These are phyloP conservation scores for Leucosticte australis DNA, from an alignment of 2,113 vertebrate species.

Conservation along the genomic window DNA sequence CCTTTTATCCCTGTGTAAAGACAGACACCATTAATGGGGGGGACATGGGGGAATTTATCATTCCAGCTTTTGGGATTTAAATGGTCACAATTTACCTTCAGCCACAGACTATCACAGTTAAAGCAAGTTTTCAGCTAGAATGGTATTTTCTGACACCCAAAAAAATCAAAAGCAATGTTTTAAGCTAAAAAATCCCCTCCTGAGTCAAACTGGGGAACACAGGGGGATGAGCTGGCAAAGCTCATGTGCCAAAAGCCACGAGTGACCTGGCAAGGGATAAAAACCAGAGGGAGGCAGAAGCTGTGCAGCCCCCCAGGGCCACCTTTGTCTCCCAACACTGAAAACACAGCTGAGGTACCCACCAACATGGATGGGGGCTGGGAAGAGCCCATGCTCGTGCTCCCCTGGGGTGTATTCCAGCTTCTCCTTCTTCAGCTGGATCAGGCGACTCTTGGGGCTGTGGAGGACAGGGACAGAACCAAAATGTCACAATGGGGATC, in stretches of 20 bases:
- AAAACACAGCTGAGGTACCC: conserved; percentile 50
- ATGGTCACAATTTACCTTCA: not conserved
- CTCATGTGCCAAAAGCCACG: fast-evolving
- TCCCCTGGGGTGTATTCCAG: conserved; percentile 88
- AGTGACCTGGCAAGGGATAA: not conserved
- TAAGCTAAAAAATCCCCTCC: not conserved
- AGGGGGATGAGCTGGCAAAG: not conserved
- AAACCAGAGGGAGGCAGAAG: not conserved
- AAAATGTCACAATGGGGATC: not conserved
- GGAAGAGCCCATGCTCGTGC: conserved; percentile 88
- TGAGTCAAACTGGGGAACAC: not conserved
- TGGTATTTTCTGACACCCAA: not conserved
- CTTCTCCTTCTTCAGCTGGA: conserved; percentile 83
- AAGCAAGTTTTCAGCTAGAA: not conserved
- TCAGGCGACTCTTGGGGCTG: conserved; percentile 86
- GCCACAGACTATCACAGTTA: not conserved
- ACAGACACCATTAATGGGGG: not conserved
- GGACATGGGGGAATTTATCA: not conserved
- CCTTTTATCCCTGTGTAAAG: not conserved
- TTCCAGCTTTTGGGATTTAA: not conserved
- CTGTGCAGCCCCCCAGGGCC: not conserved
- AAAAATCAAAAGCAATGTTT: not conserved
- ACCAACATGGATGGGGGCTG: conserved; percentile 96
- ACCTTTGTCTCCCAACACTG: not conserved
- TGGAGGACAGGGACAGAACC: not conserved